Evolutionary conservation across 2,113 vertebrate species (phyloP).

Genomic region (Gavialis gangeticus): DNA sequence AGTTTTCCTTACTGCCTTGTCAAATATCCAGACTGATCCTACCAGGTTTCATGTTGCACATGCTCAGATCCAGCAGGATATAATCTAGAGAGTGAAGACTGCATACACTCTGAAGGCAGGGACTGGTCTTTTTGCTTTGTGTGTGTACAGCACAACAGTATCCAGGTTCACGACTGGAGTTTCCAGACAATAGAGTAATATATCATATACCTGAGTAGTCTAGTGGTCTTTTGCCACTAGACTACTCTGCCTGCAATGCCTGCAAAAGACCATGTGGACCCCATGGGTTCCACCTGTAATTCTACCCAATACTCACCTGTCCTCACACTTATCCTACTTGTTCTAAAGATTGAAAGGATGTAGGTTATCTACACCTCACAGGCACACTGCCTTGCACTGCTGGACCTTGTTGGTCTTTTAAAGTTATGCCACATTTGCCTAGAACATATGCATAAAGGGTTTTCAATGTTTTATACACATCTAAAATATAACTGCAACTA

Average conservation of each 20-base stretch:
- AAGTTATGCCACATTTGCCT: not conserved
- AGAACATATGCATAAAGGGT: not conserved
- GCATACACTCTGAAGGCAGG: not conserved
- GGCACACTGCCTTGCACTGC: not conserved
- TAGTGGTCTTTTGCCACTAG: not conserved
- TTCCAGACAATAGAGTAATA: not conserved
- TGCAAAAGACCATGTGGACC: too few relatives aligned
- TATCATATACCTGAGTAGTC: not conserved
- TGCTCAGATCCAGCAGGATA: not conserved
- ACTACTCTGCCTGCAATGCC: not conserved
- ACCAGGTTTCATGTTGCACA: not conserved
- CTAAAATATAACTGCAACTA: not conserved
- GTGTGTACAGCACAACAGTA: accelerated
- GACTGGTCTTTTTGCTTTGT: not conserved
- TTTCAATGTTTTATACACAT: not conserved
- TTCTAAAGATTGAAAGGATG: too few relatives aligned
- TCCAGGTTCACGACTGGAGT: accelerated
- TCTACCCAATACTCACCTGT: not conserved
- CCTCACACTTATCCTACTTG: not conserved
- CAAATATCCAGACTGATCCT: not conserved
- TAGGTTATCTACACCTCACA: not conserved
- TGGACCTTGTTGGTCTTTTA: not conserved
- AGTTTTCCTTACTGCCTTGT: not conserved
- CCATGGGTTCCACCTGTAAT: not conserved
- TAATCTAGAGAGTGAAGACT: not conserved